Evolutionary conservation across 1,140 invertebrate genomes (phyloP), one percentile per base, ranked within the genome.

Genomic region (Dendroctonus ponderosae): DNA sequence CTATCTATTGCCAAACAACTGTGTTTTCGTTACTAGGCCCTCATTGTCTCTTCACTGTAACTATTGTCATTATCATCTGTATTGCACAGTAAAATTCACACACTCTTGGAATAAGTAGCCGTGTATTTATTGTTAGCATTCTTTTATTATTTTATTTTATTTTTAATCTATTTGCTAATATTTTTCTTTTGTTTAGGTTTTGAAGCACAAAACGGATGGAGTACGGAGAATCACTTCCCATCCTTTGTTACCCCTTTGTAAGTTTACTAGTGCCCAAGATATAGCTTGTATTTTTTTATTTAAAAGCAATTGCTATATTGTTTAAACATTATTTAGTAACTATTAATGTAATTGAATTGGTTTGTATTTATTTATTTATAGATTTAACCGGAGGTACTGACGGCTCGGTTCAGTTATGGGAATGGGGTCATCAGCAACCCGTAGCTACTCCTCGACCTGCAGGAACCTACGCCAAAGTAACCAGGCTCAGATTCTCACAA

Each of bases 381-480:
- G 94, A 99, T 83, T 80, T 99, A 71, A 97, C 94, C 57, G 97
- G 97, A 60, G 92, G 93, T 58, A 92, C 97, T 78, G 97, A 99
- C 84, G 97, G 97, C 8, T 97, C 95, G 3, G 97, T 99, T 5
- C 89, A 93, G 68, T 84, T 99, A 65, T 98, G 96, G 95, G 96
- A 99, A 82, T 99, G 96, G 96, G 93, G 92, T 15, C 95, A 98
- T 79, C 85, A 88, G 42, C 90, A 93, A 65, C 89, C 92, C 9
- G 89, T 99, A 7, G 90, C 94, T 72, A 90, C 90, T 44, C 92
- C 96, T 5, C 85, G 96, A 59, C 88, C 93, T 37, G 86, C 96
- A 0, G 95, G 95, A 26, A 90, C 91, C 6, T 85, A 83, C 72
- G 96, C 96, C 44, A 99, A 98, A 85, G 96, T 99, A 8, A 98